Base-by-base conservation (phyloP, 2,113 vertebrate species). In the Oxygymnocypris stewartii region DNA sequence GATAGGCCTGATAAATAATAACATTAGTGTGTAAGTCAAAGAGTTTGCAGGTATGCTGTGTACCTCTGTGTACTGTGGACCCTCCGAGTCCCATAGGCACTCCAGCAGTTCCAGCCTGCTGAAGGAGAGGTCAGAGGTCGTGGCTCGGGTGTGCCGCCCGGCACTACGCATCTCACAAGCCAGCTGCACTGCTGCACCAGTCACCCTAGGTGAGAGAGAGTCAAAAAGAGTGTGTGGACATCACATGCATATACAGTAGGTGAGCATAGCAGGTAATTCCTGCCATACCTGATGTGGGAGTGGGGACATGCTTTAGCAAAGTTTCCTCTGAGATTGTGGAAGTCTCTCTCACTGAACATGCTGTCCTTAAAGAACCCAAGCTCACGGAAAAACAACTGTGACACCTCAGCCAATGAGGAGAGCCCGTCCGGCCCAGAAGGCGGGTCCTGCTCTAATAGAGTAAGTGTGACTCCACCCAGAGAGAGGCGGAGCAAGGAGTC, bases 21-120 rank as follows among this genome's bases (percentile, higher is more conserved):
- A 31, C 28, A 31, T 31, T 31, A 31, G 28, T 31, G 28, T 31
- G 28, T 31, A 31, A 31, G 28, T 31, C 28, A 31, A 31, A 31
- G 28, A 31, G 28, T 31, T 31, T 31, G 2, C 28, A 31, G 28
- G 28, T 31, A 31, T 31, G 28, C 28, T 31, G 28, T 31, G 28
- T 31, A 51, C 49, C 49, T 51, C 49, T 51, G 92, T 95, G 91
- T 97, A 97, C 86, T 95, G 90, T 9, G 93, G 92, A 18, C 88
- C 84, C n/a, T 88, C 31, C 0, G 92, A 85, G 37, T 94, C 93
- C 96, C 96, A 96, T 40, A 98, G 91, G 81, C 96, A 96, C 91
- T 97, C 97, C 28, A 97, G 91, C 89, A 97, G 92, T 88, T 98
- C 97, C 84, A 98, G 93, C 87, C 95, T 94, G 88, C 97, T 96